phyloP scores from a whole-genome alignment of 92 coral and sea anemone genomes.

The Parazoanthus swiftii region DNA sequence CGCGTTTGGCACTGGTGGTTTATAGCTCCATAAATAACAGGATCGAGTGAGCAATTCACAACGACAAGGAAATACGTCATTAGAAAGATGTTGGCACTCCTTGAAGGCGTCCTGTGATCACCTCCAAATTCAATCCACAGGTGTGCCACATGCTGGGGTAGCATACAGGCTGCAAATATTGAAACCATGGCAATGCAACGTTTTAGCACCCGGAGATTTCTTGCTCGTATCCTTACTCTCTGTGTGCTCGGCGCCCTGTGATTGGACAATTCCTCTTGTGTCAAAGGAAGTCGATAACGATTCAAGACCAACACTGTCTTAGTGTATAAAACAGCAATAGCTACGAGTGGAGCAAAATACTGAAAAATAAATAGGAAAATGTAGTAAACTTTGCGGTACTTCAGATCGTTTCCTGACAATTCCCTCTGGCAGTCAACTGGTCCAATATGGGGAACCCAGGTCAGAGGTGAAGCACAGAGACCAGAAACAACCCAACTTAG shows the following conservation, averaged over 20 bases:
- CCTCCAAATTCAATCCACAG: not conserved
- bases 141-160: constrained; percentile 16
- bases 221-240: not conserved
- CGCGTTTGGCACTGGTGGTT: not conserved
- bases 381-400: not conserved
- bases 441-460: not conserved
- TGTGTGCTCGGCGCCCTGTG: too few species aligned
- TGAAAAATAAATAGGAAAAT: not conserved
- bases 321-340: not conserved
- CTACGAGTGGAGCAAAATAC: not conserved
- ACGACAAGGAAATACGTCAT: constrained; percentile 5
- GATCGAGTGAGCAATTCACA: constrained; percentile 5
- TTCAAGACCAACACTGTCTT: not conserved
- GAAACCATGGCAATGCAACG: not conserved
- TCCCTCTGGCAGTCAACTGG: constrained; percentile 1
- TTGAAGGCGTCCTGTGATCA: not conserved
- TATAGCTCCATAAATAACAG: not conserved
- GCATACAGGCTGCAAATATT: constrained; percentile 16
- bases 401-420: not conserved
- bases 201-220: constrained; percentile 2
- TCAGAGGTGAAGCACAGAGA: not conserved
- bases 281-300: not conserved
- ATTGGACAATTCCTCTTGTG: not conserved
- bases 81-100: constrained; percentile 8
- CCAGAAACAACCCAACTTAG: not conserved